Base-by-base conservation (phyloP, 2,797 vertebrate genomes). In the Periparus ater region DNA sequence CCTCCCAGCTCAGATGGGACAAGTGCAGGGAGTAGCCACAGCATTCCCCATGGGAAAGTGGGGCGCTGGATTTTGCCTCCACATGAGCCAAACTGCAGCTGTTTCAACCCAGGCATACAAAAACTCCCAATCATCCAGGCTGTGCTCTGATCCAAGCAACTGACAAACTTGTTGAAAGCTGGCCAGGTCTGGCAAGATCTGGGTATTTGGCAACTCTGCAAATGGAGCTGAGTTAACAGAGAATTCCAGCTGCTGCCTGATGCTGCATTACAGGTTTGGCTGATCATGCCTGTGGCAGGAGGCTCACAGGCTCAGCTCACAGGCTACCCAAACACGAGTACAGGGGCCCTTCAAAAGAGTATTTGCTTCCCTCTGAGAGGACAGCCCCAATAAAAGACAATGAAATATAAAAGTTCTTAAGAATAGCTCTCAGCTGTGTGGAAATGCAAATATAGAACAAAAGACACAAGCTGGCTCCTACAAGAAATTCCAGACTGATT, bases 121-220 rank as follows among this genome's bases (percentile, higher is more conserved):
- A 88, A 78, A 21, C n/a, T 82, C 55, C 22, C 71, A 91, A 23
- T n/a, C 60, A 92, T 70, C 36, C 51, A 75, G 44, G 70, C 55
- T 84, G 32, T 30, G 47, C 86, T 92, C 47, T 66, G 51, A 91
- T 82, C 63, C 40, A 89, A 89, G 44, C 44, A 79, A 70, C 51
- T 34, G 54, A 94, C 45, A 92, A 81, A n/a, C 21, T 61, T 63
- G 48, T 34, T 89, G 89, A 92, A 91, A 77, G 13, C 29, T 48
- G 30, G 53, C 81, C 81, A 93, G 63, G 34, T 76, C 74, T 88
- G 84, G 94, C 71, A 93, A 96, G 94, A 89, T 34, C 48, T 67
- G 75, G 47, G 48, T 83, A 76, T 87, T 87, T 92, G 91, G 81
- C 72, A 96, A 63, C 61, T 51, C 67, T 44, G 48, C 1, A 2